Percentiles rank a stretch among this genome's conserved stretches.
phyloP scores from a whole-genome alignment of 2,797 vertebrate species.

The Pipistrellus pipistrellus region DNA sequence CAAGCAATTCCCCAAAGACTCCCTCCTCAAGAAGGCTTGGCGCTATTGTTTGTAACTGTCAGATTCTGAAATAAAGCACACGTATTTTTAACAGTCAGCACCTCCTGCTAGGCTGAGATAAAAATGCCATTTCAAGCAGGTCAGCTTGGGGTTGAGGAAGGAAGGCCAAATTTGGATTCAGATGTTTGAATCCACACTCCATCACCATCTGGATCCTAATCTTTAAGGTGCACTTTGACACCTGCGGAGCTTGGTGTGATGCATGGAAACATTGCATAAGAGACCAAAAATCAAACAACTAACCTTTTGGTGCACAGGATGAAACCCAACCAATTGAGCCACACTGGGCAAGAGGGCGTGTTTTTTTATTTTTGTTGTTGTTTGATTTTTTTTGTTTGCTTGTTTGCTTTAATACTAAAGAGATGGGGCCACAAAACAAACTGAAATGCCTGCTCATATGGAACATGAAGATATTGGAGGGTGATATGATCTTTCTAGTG shows the following conservation, averaged over 20 bases:
- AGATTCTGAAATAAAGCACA: slow-evolving; percentile 14
- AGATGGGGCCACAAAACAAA: neutral
- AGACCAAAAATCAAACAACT: neutral
- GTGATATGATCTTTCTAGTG: neutral
- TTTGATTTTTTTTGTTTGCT: neutral
- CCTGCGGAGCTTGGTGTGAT: neutral
- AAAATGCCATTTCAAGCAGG: slow-evolving; percentile 3
- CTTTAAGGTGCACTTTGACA: neutral
- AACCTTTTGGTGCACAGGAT: neutral
- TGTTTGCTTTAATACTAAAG: neutral
- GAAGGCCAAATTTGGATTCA: neutral
- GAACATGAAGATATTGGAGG: neutral
- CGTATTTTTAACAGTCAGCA: slow-evolving; percentile 9
- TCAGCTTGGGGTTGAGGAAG: neutral
- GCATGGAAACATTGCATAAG: neutral
- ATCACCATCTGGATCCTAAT: neutral
- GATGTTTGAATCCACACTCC: neutral
- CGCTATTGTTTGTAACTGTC: neutral
- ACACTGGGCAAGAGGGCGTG: neutral
- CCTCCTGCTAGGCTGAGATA: neutral
- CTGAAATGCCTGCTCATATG: neutral
- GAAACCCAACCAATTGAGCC: neutral
- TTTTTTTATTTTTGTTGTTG: neutral
- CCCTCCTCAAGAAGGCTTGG: neutral
- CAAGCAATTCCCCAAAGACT: slow-evolving; percentile 22